A percentile compares a stretch with the other conserved stretches of the same genome.
Evolutionary conservation across 2,797 vertebrate genomes (phyloP).

Genomic region (Neostethus bicornis): DNA sequence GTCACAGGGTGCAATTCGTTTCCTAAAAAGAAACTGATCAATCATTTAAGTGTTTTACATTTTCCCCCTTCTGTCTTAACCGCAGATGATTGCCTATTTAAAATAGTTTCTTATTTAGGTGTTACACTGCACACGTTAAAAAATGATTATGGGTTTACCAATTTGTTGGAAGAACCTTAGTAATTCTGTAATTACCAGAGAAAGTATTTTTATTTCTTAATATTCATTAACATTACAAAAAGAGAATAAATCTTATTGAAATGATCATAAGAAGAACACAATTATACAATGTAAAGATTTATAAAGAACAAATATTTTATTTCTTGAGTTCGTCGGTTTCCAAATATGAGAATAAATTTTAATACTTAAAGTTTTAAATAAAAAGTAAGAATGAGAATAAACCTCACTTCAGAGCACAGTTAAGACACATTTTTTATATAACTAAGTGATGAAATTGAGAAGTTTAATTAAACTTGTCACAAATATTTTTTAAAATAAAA

Average conservation of each 20-base stretch:
- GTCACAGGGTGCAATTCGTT: slow-evolving; percentile 43
- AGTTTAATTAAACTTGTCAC: not conserved
- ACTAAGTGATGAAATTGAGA: not conserved
- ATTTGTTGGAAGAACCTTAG: slow-evolving; percentile 24
- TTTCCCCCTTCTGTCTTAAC: slow-evolving; percentile 35
- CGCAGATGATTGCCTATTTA: slow-evolving; percentile 38
- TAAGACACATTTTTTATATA: slow-evolving; percentile 1
- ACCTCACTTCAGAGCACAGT: not conserved
- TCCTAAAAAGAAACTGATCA: slow-evolving; percentile 48
- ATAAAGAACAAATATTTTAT: slow-evolving; percentile 3
- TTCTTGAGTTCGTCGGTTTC: slow-evolving; percentile 30
- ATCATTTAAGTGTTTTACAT: slow-evolving; percentile 25
- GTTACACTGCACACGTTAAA: slow-evolving; percentile 33
- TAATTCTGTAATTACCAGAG: slow-evolving; percentile 51
- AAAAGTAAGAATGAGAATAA: not conserved
- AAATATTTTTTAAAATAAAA: not conserved
- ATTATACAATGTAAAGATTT: slow-evolving; percentile 10
- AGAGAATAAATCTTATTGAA: slow-evolving; percentile 41
- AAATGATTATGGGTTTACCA: slow-evolving; percentile 39
- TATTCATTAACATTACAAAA: slow-evolving; percentile 49
- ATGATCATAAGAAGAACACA: slow-evolving; percentile 7
- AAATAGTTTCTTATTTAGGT: slow-evolving; percentile 18
- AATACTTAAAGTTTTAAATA: not conserved
- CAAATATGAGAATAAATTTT: slow-evolving; percentile 11
- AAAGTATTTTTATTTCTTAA: slow-evolving; percentile 57